These are phyloP conservation scores for Lepidonotus clava DNA, from an alignment of 2,888 invertebrate genomes.

Conservation along the genomic window DNA sequence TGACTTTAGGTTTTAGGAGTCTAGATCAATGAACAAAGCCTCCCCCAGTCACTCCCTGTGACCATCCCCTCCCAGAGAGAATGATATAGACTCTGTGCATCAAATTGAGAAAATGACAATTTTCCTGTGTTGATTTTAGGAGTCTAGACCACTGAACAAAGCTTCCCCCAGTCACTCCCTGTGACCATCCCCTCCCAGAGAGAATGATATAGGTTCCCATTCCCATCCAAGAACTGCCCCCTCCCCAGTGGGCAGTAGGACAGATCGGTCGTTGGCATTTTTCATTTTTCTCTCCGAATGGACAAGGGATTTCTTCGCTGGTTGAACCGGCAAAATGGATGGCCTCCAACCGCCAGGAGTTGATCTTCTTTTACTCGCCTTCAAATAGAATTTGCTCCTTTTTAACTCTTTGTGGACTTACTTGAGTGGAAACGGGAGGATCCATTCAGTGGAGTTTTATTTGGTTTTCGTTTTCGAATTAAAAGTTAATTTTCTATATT, in stretches of 20 bases:
- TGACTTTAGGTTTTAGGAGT: too few species aligned
- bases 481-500: too few species aligned
- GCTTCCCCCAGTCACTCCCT: constrained; percentile 11
- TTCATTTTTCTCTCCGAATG: constrained; percentile 1
- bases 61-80: neutral
- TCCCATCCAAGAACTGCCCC: neutral
- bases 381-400: too few species aligned
- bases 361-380: neutral
- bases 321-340: neutral
- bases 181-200: neutral
- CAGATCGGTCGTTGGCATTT: constrained; percentile 24
- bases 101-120: too few species aligned
- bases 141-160: too few species aligned
- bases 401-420: too few species aligned
- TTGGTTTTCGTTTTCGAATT: too few species aligned
- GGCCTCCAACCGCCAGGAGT: neutral
- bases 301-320: neutral
- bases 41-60: neutral
- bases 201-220: neutral
- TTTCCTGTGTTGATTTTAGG: too few species aligned
- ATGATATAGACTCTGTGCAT: neutral
- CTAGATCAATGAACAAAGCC: too few species aligned
- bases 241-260: neutral
- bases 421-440: too few species aligned
- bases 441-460: too few species aligned